These are phyloP conservation scores for Achlya flavicornis DNA, from an alignment of 2,888 invertebrate genomes.

Conservation along the genomic window DNA sequence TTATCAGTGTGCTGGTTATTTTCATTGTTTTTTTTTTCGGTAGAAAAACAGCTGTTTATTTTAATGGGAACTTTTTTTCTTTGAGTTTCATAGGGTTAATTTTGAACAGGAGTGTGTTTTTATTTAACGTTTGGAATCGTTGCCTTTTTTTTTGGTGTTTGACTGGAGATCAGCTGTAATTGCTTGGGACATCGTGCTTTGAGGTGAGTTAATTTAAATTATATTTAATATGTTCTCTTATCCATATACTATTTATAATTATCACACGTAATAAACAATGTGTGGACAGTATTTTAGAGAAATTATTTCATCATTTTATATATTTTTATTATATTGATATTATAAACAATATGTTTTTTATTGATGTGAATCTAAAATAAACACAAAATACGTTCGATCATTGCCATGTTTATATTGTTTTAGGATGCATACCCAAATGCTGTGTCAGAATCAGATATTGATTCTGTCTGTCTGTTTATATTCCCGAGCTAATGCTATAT, in stretches of 20 bases:
- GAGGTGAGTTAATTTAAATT: background rate
- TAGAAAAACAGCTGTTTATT: background rate
- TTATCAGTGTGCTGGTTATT: slow-evolving; percentile 9
- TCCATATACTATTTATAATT: background rate
- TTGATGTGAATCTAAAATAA: too few species aligned
- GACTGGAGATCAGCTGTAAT: background rate
- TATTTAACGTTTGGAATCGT: slow-evolving; percentile 5
- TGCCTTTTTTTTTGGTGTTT: background rate
- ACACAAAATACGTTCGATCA: too few species aligned
- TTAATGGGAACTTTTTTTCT: background rate
- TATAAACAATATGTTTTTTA: too few species aligned
- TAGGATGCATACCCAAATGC: background rate
- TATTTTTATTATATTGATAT: too few species aligned
- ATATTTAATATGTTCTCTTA: background rate
- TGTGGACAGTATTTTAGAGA: too few species aligned
- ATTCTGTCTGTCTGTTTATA: background rate
- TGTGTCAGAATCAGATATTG: background rate
- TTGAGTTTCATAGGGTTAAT: background rate
- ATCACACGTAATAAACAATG: too few species aligned
- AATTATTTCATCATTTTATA: too few species aligned
- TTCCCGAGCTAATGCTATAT: background rate
- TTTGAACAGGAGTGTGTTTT: slow-evolving; percentile 1
- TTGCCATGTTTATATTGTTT: background rate
- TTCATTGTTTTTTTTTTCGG: slow-evolving; percentile 4
- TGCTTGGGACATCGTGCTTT: background rate